Conservation (phyloP, 2,888 invertebrate species). For the Napeogenes sylphis region DNA sequence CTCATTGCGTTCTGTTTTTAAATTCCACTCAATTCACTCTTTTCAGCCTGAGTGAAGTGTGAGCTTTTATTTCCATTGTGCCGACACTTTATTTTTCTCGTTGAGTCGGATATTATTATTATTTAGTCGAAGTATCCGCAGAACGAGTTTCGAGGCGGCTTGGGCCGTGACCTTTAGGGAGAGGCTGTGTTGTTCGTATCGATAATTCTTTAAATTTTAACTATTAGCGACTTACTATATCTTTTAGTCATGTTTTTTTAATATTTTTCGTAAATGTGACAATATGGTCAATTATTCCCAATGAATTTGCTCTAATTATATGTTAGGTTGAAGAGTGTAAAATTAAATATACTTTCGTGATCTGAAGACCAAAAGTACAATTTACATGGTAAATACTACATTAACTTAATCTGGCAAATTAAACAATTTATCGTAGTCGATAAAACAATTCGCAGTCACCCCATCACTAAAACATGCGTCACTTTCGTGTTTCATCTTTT, state of each 20-base stretch:
- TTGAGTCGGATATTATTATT: constrained; percentile 62
- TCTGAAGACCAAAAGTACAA: too few species aligned
- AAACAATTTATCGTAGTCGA: constrained; percentile 4
- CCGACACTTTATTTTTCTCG: constrained; percentile 50
- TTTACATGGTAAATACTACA: too few species aligned
- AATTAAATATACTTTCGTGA: too few species aligned
- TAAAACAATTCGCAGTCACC: constrained; percentile 7
- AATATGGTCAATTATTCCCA: too few species aligned
- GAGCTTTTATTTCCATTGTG: constrained; percentile 48
- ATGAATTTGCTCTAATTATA: too few species aligned
- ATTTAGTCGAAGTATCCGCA: constrained; percentile 58
- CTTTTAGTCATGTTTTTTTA: too few species aligned
- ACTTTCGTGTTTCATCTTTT: constrained; percentile 75
- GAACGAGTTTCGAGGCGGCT: constrained; percentile 64
- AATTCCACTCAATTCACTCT: constrained; percentile 37
- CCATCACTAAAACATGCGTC: constrained; percentile 64
- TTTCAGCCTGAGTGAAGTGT: constrained; percentile 40
- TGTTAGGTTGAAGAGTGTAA: too few species aligned
- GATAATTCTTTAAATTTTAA: constrained; percentile 22
- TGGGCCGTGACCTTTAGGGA: constrained; percentile 73
- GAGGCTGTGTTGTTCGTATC: constrained; percentile 34
- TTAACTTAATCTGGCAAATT: too few species aligned
- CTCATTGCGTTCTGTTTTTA: constrained; percentile 45
- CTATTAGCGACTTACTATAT: too few species aligned
- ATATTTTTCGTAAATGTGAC: too few species aligned